Conservation (phyloP, 2,888 invertebrate genomes). For the Tanypteryx hageni region DNA sequence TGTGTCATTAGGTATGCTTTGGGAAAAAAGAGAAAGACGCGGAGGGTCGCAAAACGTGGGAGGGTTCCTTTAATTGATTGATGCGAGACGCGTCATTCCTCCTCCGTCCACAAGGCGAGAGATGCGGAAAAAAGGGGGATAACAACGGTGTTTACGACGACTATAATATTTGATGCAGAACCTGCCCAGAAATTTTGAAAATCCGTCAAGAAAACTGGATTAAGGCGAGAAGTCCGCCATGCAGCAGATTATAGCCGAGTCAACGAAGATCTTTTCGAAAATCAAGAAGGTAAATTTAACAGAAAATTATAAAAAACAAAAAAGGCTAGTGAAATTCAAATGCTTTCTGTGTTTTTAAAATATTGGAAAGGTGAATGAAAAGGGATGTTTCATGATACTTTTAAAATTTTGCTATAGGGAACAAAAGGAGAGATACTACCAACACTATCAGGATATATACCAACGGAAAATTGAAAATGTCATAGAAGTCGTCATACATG, state of each 20-base stretch:
- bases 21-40: conserved; percentile 69
- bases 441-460: background rate
- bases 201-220: background rate
- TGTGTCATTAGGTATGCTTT: conserved; percentile 3
- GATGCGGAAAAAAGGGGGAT: background rate
- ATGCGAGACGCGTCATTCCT: conserved; percentile 68
- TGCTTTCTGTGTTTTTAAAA: background rate
- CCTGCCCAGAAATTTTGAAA: background rate
- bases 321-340: background rate
- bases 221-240: background rate
- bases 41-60: conserved; percentile 72
- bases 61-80: conserved; percentile 67
- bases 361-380: background rate
- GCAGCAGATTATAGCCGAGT: background rate
- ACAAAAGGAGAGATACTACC: background rate
- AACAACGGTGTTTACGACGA: no score
- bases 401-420: no score
- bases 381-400: background rate
- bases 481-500: background rate
- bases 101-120: background rate
- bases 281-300: background rate
- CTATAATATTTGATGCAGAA: background rate
- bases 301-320: background rate
- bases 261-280: background rate
- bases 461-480: background rate